Evolutionary conservation across 2,888 invertebrate species (phyloP).

Genomic region (Bugula neritina): DNA sequence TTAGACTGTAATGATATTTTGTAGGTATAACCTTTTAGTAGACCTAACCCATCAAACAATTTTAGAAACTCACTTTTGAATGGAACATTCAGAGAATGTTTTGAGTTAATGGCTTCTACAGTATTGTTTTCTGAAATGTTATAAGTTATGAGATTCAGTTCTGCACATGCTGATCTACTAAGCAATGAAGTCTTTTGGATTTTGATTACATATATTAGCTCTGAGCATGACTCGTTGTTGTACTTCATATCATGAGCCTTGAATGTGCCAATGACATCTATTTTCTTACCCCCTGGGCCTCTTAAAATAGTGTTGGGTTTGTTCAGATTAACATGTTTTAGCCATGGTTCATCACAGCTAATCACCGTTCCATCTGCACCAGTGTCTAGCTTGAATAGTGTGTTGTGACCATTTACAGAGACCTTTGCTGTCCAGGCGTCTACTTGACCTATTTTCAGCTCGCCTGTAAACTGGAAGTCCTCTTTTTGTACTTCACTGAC

Average conservation of each 20-base stretch:
- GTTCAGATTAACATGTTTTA: background rate
- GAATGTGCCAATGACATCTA: background rate
- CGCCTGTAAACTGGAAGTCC: background rate
- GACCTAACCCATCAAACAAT: background rate
- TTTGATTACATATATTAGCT: too few relatives aligned
- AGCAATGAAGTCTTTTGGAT: too few relatives aligned
- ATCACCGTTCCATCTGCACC: background rate
- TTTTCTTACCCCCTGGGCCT: background rate
- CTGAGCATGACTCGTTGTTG: background rate
- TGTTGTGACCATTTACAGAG: background rate
- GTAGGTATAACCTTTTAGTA: background rate
- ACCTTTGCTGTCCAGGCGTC: background rate
- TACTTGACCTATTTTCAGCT: background rate
- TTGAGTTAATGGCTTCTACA: too few relatives aligned
- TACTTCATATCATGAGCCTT: background rate
- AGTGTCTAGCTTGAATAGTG: constrained; percentile 6
- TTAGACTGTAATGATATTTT: too few relatives aligned
- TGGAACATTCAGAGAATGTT: too few relatives aligned
- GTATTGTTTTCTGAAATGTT: too few relatives aligned
- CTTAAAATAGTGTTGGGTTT: background rate
- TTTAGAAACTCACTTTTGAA: background rate
- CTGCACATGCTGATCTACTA: too few relatives aligned
- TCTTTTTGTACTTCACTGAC: background rate
- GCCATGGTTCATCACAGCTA: background rate
- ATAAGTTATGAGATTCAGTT: too few relatives aligned